Conservation (phyloP, 1,140 invertebrate species). For the Dendrolimus kikuchii region DNA sequence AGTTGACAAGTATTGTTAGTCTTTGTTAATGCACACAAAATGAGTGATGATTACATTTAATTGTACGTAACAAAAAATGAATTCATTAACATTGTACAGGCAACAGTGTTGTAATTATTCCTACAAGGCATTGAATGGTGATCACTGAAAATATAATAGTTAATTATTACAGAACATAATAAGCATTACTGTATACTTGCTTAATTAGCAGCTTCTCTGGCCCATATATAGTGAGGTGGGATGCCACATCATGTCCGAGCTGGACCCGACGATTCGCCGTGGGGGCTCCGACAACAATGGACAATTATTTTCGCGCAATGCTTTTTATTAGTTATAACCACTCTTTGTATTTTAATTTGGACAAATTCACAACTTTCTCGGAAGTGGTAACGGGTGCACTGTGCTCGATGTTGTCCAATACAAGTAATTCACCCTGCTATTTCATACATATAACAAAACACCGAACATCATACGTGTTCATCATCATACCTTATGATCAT, state of each 20-base stretch:
- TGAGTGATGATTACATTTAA: no score
- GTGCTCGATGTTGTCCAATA: neutral
- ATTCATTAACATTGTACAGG: no score
- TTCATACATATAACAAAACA: neutral
- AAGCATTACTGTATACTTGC: neutral
- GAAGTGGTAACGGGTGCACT: conserved; percentile 22
- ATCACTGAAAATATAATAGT: neutral
- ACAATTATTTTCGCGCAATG: conserved; percentile 53
- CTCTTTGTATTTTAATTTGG: conserved; percentile 64
- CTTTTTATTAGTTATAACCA: conserved; percentile 55
- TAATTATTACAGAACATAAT: conserved; percentile 1
- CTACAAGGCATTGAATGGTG: no score
- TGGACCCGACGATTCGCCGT: conserved; percentile 12
- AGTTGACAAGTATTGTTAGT: no score
- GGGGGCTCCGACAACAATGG: conserved; percentile 42
- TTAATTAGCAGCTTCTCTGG: conserved; percentile 14
- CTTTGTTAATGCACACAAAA: no score
- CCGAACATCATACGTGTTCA: no score
- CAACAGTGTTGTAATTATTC: no score
- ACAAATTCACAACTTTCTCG: conserved; percentile 56
- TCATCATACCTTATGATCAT: no score
- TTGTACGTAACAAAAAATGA: no score
- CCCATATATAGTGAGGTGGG: conserved; percentile 2
- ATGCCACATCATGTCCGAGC: conserved; percentile 6
- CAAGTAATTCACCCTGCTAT: neutral